Base-by-base conservation (phyloP, 2,888 invertebrate genomes). In the Taphrorychus bicolor region DNA sequence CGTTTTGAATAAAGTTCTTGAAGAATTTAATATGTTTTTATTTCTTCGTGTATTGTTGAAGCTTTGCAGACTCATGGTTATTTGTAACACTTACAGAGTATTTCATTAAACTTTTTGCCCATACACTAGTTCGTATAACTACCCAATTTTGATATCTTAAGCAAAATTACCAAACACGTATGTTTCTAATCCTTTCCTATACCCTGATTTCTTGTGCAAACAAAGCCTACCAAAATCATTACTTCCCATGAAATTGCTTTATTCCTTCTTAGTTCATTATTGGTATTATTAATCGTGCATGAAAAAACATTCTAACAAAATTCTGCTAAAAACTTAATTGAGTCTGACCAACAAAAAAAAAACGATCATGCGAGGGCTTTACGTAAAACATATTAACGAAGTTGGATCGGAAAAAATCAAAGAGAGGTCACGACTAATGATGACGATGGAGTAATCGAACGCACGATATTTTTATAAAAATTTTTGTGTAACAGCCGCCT, bases 401-500 rank as follows among this genome's bases (percentile, higher is more conserved):
- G 32, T 32, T 32, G 7, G 7, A 11, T 32, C 32, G 32, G 3
- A 32, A 1, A 9, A 11, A 32, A 32, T 32, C 11, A 32, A 32
- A 32, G n/a, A n/a, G n/a, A n/a, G 32, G 32, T 32, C 32, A 32
- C 32, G 32, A 32, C 11, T 32, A 32, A 32, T 11, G 32, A 32
- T 32, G 32, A 32, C 32, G 9, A 11, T 32, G 7, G 32, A 3
- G 32, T 11, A 32, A 32, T 32, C 32, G 3, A 32, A 32, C 3
- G 7, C 32, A 32, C 32, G 32, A 32, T 32, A 32, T 32, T 32
- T 32, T 32, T 9, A 32, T 32, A 32, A 32, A 32, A 32, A 18
- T 45, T 1, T 45, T 45, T 45, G 32, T 32, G 18, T 14, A 45
- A 22, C 52, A 18, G 17, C 52, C 52, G 16, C 60, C 32, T 32